Evolutionary conservation across 2,888 invertebrate genomes (phyloP), one percentile per base, ranked within the genome.

Genomic region (Piscicola geometra): DNA sequence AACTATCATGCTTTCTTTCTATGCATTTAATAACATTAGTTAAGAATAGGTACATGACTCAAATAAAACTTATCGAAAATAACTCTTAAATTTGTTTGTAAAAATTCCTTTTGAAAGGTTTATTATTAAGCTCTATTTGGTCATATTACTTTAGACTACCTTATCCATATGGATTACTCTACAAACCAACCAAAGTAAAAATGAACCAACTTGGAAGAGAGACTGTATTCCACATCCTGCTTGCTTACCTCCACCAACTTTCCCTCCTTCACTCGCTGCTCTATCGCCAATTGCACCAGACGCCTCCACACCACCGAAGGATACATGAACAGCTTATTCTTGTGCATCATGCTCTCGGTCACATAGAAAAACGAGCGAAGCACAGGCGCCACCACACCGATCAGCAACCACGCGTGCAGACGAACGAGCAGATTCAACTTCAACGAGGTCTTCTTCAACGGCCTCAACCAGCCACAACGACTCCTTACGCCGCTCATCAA

Each of bases 391-490:
- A 21, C 60, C 25, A 56, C 12, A 9, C 3, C 5, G 3, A 18
- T 9, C 60, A 56, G 5, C 12, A 56, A 21, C 60, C 60, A 56
- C 60, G n/a, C 9, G 25, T 56, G 60, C 3, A 56, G 60, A 3
- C 60, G 5, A 21, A n/a, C 60, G 15, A 56, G 21, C n/a, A 56
- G 25, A 18, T 25, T 18, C 25, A 56, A 21, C 60, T 56, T 56
- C 60, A 56, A n/a, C n/a, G 60, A 21, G 12, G 60, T 56, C 5
- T 25, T 5, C 25, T 56, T 56, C 25, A 56, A 25, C 25, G 60
- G 60, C 60, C 60, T 56, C 60, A 56, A 21, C 60, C 60, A 56
- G 60, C 60, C 60, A 56, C 60, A 56, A 56, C 60, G 60, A 56
- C n/a, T 56, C n/a, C 60, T 56, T 3, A 56, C 60, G 25, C 60